Evolutionary conservation across 2,888 invertebrate genomes (phyloP), one percentile per base, ranked within the genome.

Genomic region (Rugalucina vietnamica): DNA sequence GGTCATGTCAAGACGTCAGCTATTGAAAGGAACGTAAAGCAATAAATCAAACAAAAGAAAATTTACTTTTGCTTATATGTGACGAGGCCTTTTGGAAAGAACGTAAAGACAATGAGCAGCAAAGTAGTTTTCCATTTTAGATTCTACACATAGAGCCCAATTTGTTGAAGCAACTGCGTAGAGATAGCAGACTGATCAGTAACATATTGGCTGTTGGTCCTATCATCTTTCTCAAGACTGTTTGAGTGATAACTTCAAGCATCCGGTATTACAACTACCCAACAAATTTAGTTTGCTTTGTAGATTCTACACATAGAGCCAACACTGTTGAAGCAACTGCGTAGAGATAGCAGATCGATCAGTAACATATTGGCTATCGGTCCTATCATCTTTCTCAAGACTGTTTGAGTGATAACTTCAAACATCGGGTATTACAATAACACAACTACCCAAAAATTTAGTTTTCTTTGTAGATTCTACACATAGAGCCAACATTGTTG

Each of bases 161-260:
- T 34, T 86, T 77, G 72, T 29, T 90, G 49, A 57, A 76, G 24
- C 79, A 82, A 60, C 39, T 90, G 50, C 24, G 84, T 37, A 83
- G 77, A 50, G 84, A 84, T 18, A 88, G 87, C 72, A 37, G 77
- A 18, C 82, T 88, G 60, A 79, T 90, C 49, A 85, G 84, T 49
- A 94, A 93, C 88, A 90, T 94, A 18, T 57, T 93, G 2, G 88
- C 92, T 8, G 77, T 93, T 18, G 93, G 94, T 14, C 92, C 92
- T 0, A 91, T 94, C n/a, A 89, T 94, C 10, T 89, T 91, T 70
- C 82, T 88, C 12, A 85, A 89, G 50, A 86, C 84, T n/a, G 78
- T 88, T 2, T 85, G 86, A 37, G 79, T 81, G 32, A 84, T 0
- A 86, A 88, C 57, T 89, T 92, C 70, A 88, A 91, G 84, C 86